Base-by-base conservation (phyloP, 2,797 vertebrate genomes). In the Anas acuta region DNA sequence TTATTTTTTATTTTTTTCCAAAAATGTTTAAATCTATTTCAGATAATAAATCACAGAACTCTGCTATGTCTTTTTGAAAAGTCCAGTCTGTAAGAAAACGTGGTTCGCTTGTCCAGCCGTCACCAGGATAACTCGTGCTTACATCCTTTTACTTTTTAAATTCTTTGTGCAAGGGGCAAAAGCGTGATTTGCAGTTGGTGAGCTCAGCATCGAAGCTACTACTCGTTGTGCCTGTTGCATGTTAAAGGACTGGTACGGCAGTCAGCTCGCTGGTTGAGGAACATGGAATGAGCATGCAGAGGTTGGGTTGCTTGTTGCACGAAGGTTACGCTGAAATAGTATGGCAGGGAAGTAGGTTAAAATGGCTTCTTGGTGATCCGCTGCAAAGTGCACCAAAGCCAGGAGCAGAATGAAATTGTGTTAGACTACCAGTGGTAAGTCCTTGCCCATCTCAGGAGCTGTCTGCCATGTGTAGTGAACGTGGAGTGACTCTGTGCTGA, bases 41-140 rank as follows among this genome's bases (percentile, higher is more conserved):
- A 9, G 93, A 88, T 91, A 98, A 98, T 97, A 98, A 98, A 98
- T 97, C 85, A 69, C 47, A 96, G 86, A 96, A 58, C 90, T 96
- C 92, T 97, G 92, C 53, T 94, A 82, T 95, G 95, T 97, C 84
- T 84, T 96, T 95, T 86, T 96, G 89, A 92, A 89, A 96, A 95
- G 77, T 95, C 83, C 92, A 82, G 35, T 85, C 83, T 91, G 49
- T 90, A 88, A 89, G 84, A 87, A 91, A 89, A 97, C 89, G 35
- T 4, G 21, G 43, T 90, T 81, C 37, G 21, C 53, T 81, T 93
- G 60, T 92, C 71, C 69, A 81, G 64, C 26, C 13, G 33, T 91
- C 67, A 20, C 66, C 84, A 60, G 65, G 77, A 39, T 70, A 74
- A 89, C 43, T 87, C 67, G 61, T 82, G 83, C 66, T 94, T 95